A percentile compares a stretch with the other conserved stretches of the same genome.
Evolutionary conservation across 1,140 invertebrate species (phyloP).

Genomic region (Akabosia matsudoensis): DNA sequence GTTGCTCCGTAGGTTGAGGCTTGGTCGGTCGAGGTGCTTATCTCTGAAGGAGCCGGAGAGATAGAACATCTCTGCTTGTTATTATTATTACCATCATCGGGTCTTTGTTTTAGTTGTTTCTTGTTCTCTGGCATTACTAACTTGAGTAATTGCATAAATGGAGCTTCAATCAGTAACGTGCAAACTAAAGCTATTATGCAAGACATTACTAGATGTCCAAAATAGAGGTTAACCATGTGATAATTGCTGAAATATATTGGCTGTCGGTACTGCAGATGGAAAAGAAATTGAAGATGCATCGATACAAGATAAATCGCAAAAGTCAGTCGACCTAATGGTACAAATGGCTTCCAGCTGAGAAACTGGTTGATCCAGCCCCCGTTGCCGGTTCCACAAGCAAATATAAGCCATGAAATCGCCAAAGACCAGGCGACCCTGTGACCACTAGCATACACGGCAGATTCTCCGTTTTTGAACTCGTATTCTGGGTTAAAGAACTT

Average conservation of each 20-base stretch:
- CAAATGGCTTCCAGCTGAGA: too few species aligned
- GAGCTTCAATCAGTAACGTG: background rate
- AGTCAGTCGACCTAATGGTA: too few species aligned
- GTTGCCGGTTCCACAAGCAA: too few species aligned
- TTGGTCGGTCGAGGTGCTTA: too few species aligned
- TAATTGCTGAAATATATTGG: too few species aligned
- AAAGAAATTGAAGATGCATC: background rate
- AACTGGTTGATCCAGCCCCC: too few species aligned
- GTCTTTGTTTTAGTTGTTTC: background rate
- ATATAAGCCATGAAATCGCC: too few species aligned
- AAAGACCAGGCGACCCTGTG: slow-evolving; percentile 53
- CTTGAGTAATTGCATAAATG: background rate
- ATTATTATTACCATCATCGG: too few species aligned
- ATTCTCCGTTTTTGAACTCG: slow-evolving; percentile 26
- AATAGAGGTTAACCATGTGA: background rate
- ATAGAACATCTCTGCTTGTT: too few species aligned
- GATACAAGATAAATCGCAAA: slow-evolving; percentile 40
- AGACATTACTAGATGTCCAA: background rate
- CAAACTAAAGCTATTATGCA: background rate
- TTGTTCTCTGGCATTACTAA: background rate
- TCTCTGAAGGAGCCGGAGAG: too few species aligned
- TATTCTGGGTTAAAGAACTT: slow-evolving; percentile 49
- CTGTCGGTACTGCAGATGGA: background rate
- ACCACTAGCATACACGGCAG: slow-evolving; percentile 52
- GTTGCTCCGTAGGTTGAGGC: too few species aligned